These are phyloP conservation scores for Dynastes hyllus DNA, from an alignment of 2,888 invertebrate species.

Conservation along the genomic window DNA sequence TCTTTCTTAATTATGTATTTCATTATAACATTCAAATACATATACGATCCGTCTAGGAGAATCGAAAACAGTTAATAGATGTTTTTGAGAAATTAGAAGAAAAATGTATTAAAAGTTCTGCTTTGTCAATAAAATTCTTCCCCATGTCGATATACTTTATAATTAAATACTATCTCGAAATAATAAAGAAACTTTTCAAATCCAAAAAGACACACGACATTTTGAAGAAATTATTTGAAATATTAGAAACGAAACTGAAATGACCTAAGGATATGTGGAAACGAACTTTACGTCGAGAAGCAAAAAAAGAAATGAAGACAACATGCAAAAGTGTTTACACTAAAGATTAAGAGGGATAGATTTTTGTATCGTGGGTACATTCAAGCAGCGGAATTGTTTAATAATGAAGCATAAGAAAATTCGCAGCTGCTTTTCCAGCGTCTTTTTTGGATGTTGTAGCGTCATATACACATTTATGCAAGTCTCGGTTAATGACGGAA, in stretches of 20 bases:
- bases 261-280: neutral
- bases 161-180: neutral
- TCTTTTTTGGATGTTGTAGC: too few species aligned
- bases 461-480: too few species aligned
- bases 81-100: neutral
- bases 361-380: neutral
- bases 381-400: neutral
- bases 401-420: neutral
- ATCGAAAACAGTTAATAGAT: conserved; percentile 1
- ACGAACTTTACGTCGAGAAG: neutral
- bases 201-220: neutral
- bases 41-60: neutral
- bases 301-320: neutral
- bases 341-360: neutral
- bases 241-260: neutral
- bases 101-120: neutral
- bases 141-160: conserved; percentile 6
- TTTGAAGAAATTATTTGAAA: neutral
- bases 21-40: too few species aligned
- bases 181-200: neutral
- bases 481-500: too few species aligned
- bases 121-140: conserved; percentile 1
- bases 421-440: too few species aligned
- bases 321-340: neutral
- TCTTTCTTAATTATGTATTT: too few species aligned